phyloP scores from a whole-genome alignment of 2,113 vertebrate species.

The Poeciliopsis turrubarensis region DNA sequence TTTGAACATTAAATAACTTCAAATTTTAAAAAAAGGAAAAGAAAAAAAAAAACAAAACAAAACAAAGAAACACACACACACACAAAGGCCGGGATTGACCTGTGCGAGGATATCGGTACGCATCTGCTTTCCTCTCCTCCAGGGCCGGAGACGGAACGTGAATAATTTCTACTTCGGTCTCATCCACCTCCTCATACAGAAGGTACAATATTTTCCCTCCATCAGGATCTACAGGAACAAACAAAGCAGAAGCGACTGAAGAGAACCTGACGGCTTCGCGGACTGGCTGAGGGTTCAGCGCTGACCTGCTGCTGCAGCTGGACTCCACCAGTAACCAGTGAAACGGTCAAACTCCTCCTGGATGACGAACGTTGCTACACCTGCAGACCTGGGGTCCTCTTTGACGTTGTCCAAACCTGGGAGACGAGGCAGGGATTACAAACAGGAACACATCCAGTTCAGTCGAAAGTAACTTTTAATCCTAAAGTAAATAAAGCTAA shows the following conservation, averaged over 20 bases:
- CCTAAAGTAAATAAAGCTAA: not conserved
- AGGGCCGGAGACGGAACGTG: constrained; percentile 94
- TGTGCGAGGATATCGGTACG: constrained; percentile 94
- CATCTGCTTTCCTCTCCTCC: constrained; percentile 94
- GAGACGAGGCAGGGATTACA: not conserved
- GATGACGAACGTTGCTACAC: constrained; percentile 97
- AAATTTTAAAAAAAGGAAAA: not conserved
- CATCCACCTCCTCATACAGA: constrained; percentile 95
- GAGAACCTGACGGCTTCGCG: not conserved
- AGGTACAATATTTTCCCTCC: constrained; percentile 86
- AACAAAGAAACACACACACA: not conserved
- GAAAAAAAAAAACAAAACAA: not conserved
- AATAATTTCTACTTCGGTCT: constrained; percentile 95
- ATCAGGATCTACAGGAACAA: constrained; percentile 76
- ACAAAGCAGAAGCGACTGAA: not conserved
- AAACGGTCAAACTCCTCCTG: constrained; percentile 98
- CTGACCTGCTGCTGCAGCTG: constrained; percentile 87
- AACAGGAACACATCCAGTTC: not conserved
- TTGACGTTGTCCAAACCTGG: constrained; percentile 90
- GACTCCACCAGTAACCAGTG: constrained; percentile 98
- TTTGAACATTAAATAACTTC: not conserved
- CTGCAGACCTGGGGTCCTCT: constrained; percentile 93
- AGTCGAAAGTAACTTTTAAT: not conserved
- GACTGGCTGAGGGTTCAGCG: not conserved
- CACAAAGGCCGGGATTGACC: constrained; percentile 71